Conservation (phyloP, 1,140 invertebrate genomes). For the Drosophila prosaltans region DNA sequence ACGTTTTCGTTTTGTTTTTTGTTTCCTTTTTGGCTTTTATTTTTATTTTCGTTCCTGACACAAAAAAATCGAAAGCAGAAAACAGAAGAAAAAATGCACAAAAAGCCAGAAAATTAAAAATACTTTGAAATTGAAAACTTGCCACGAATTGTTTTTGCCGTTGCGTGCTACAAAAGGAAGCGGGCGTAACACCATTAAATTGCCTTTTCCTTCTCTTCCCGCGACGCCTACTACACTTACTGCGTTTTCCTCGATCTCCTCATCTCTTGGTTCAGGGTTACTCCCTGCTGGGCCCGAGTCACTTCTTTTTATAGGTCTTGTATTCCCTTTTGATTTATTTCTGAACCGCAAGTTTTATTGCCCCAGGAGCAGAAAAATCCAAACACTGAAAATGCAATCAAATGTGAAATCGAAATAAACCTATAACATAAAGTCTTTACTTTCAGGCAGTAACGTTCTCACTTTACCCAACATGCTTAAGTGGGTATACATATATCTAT, state of each 20-base stretch:
- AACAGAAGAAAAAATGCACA: constrained; percentile 68
- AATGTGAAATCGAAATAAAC: constrained; percentile 46
- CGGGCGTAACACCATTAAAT: constrained; percentile 75
- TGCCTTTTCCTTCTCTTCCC: constrained; percentile 28
- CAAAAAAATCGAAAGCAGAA: constrained; percentile 59
- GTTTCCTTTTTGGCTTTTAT: constrained; percentile 58
- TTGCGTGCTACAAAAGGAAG: constrained; percentile 55
- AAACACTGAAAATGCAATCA: constrained; percentile 58
- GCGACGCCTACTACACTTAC: constrained; percentile 13
- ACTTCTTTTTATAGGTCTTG: constrained; percentile 29
- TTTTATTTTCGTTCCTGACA: constrained; percentile 75
- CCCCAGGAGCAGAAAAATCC: constrained; percentile 1
- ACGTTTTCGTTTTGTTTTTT: constrained; percentile 75
- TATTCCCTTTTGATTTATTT: constrained; percentile 67
- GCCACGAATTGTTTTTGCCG: constrained; percentile 48
- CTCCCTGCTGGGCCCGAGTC: constrained; percentile 37
- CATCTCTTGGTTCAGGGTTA: constrained; percentile 1
- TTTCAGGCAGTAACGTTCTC: neutral
- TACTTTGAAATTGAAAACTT: constrained; percentile 74
- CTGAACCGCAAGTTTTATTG: constrained; percentile 49
- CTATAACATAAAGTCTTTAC: constrained; percentile 4
- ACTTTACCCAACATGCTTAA: neutral
- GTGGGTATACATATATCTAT: too few relatives aligned
- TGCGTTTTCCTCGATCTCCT: neutral
- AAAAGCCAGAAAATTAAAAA: constrained; percentile 81